These are phyloP conservation scores for Rhagoletis pomonella DNA, from an alignment of 1,140 invertebrate genomes.

Conservation along the genomic window DNA sequence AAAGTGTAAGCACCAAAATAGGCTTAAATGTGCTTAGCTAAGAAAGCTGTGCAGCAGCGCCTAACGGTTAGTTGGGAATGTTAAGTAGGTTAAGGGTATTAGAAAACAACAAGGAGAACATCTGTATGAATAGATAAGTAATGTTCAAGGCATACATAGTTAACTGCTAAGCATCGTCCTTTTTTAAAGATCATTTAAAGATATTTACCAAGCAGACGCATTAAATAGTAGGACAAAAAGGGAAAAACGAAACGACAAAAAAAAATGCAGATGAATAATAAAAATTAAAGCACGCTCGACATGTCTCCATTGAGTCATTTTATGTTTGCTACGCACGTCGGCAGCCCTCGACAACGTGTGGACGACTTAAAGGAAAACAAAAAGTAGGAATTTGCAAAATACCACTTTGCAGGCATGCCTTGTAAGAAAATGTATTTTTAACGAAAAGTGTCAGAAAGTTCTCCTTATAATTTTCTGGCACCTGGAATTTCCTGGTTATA, in stretches of 20 bases:
- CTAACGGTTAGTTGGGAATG: neutral
- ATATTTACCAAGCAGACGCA: neutral
- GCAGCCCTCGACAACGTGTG: neutral
- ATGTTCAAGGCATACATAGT: neutral
- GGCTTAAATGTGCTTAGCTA: neutral
- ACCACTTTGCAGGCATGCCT: too few relatives aligned
- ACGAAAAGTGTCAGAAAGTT: too few relatives aligned
- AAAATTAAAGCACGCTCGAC: neutral
- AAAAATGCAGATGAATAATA: neutral
- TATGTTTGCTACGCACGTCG: slow-evolving; percentile 23
- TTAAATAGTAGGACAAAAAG: neutral
- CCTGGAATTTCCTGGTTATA: too few relatives aligned
- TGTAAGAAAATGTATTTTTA: too few relatives aligned
- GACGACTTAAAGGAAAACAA: neutral
- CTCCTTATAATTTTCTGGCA: too few relatives aligned
- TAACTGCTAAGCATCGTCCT: neutral
- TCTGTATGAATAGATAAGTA: neutral
- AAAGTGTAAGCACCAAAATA: neutral
- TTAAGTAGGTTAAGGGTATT: slow-evolving; percentile 1
- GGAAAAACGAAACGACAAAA: too few relatives aligned
- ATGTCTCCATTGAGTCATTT: neutral
- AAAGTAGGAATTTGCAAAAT: too few relatives aligned
- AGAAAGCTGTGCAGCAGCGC: too few relatives aligned
- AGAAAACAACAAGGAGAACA: neutral
- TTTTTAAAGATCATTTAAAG: neutral